Evolutionary conservation across 1,140 invertebrate genomes (phyloP).

Genomic region (Camponotus floridanus): DNA sequence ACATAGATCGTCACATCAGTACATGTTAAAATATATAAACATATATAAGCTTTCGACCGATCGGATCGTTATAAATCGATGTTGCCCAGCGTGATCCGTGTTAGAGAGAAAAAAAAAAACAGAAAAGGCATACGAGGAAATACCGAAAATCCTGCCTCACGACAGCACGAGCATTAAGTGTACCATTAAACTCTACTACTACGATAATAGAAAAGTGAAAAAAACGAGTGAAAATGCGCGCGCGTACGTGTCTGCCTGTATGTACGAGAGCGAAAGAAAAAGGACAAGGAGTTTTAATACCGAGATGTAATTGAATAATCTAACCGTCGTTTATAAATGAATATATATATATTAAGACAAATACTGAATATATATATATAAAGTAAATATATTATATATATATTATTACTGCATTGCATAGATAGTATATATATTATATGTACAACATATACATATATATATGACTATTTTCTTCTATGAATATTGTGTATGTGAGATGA

Average conservation of each 20-base stretch:
- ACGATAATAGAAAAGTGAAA: conserved; percentile 18
- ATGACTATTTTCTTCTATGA: conserved; percentile 84
- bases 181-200: conserved; percentile 47
- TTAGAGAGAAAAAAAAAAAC: neutral
- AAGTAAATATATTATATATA: conserved; percentile 70
- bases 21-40: conserved; percentile 33
- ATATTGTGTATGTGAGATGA: conserved; percentile 81
- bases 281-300: conserved; percentile 76
- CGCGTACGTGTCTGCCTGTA: conserved; percentile 45
- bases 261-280: conserved; percentile 31
- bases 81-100: conserved; percentile 25
- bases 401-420: conserved; percentile 78
- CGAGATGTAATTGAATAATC: conserved; percentile 79
- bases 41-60: conserved; percentile 38
- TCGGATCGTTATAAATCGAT: conserved; percentile 14
- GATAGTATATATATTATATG: conserved; percentile 78
- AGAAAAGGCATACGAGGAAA: conserved; percentile 1
- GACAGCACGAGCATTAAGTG: conserved; percentile 62
- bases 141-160: conserved; percentile 68
- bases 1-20: conserved; percentile 18
- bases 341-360: conserved; percentile 73
- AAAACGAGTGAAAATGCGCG: conserved; percentile 2
- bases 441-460: conserved; percentile 74
- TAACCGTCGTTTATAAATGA: conserved; percentile 81
- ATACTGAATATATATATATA: conserved; percentile 71